Evolutionary conservation across 2,113 vertebrate species (phyloP), one percentile per base, ranked within the genome.

Genomic region (Oceanodroma tethys): DNA sequence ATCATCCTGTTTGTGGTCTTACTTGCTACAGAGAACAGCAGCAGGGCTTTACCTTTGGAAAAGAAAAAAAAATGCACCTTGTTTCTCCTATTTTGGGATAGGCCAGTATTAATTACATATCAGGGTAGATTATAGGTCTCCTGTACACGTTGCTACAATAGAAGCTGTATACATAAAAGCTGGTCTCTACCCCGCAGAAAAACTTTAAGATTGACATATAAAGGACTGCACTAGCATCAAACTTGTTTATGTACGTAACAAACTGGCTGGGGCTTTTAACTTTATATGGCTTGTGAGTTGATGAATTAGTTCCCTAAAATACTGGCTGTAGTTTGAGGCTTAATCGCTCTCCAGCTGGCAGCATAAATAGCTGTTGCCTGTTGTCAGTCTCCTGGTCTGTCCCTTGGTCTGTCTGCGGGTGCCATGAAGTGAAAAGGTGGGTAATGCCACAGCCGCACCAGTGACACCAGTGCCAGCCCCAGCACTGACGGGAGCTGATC

Each of bases 1-100:
- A 20, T 83, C 45, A 50, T 88, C 73, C 76, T 96, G 81, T 95
- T 86, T 97, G 87, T 97, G 71, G 23, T 97, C 66, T 97, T 85
- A 72, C 63, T 91, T 81, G 73, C 83, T 96, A 10, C 58, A 87
- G 91, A 50, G 55, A 86, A 48, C 68, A 92, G 68, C 76, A 81
- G 72, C 83, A 92, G 75, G 68, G 86, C 59, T 91, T 50, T 45
- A 17, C 27, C 8, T 56, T 29, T 47, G 71, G 45, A 20, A 88
- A 38, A 80, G 30, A 14, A 4, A 30, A 15, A 25, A 47, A 55
- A 34, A 79, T 9, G 7, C 15, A 10, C 27, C 1, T 48, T 65
- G 5, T 52, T 88, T 42, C 29, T 76, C 26, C 25, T 59, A 0
- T 8, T 88, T 63, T 55, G 65, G 81, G 73, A 12, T 9, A 43